Percentiles rank a stretch among this genome's conserved stretches.
These are phyloP conservation scores for Muscicapa adusta DNA, from an alignment of 2,113 vertebrate genomes.

Conservation along the genomic window DNA sequence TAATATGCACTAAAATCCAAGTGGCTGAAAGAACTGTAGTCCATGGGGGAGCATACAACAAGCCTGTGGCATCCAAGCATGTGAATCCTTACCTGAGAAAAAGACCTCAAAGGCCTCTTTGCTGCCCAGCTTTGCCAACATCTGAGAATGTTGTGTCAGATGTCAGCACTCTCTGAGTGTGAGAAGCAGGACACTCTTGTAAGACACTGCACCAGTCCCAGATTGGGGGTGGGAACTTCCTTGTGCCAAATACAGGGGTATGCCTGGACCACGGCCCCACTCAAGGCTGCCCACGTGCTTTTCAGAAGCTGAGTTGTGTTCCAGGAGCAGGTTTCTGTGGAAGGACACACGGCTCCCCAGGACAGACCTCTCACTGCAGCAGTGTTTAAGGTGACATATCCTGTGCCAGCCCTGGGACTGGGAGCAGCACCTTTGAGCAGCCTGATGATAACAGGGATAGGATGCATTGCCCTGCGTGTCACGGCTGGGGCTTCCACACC, in stretches of 20 bases:
- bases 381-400: accelerated
- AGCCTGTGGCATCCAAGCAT: neutral
- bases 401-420: neutral
- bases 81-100: neutral
- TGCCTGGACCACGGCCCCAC: accelerated
- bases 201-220: neutral
- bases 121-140: neutral
- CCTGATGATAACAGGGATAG: neutral
- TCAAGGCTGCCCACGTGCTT: accelerated
- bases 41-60: neutral
- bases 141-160: neutral
- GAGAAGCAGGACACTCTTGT: neutral
- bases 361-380: neutral
- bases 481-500: neutral
- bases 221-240: accelerated
- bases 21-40: neutral
- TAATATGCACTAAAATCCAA: neutral
- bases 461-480: neutral
- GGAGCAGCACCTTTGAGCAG: neutral
- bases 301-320: neutral
- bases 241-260: neutral
- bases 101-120: neutral
- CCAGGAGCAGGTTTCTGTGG: neutral
- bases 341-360: accelerated
- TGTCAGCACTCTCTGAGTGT: neutral